These are phyloP conservation scores for Phortica magna DNA, from an alignment of 2,888 invertebrate genomes.

Conservation along the genomic window DNA sequence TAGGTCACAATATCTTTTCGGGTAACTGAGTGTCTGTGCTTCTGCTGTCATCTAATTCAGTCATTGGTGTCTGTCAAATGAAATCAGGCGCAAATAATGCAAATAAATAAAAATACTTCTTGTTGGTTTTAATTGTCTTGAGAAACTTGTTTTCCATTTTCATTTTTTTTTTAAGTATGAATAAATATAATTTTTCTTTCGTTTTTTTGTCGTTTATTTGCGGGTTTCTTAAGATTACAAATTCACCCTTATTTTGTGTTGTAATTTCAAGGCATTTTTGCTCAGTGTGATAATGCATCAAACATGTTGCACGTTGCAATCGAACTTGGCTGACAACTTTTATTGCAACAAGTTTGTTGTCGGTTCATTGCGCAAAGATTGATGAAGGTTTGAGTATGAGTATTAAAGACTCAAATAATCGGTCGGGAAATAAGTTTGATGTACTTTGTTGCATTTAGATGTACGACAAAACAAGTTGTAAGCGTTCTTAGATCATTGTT, in stretches of 20 bases:
- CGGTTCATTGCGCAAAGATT: neutral
- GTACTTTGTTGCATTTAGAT: neutral
- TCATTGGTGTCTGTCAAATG: slow-evolving; percentile 55
- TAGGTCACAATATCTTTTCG: slow-evolving; percentile 58
- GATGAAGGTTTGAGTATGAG: neutral
- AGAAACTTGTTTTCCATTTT: slow-evolving; percentile 17
- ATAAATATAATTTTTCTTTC: neutral
- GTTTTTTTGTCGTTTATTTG: neutral
- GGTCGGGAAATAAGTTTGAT: neutral
- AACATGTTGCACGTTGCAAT: slow-evolving; percentile 3
- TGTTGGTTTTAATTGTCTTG: slow-evolving; percentile 54
- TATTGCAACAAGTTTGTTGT: neutral
- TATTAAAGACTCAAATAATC: neutral
- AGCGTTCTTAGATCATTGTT: too few species aligned
- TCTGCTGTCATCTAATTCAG: slow-evolving; percentile 50
- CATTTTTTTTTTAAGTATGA: neutral
- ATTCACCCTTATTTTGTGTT: neutral
- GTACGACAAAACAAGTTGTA: neutral
- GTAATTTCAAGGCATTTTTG: neutral
- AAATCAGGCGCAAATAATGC: slow-evolving; percentile 67
- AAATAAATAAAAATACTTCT: slow-evolving; percentile 63
- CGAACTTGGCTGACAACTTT: neutral
- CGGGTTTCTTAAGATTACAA: neutral
- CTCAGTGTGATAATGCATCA: slow-evolving; percentile 10
- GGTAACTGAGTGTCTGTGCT: slow-evolving; percentile 17